Base-by-base conservation (phyloP, 1,140 invertebrate genomes). In the Manduca sexta region DNA sequence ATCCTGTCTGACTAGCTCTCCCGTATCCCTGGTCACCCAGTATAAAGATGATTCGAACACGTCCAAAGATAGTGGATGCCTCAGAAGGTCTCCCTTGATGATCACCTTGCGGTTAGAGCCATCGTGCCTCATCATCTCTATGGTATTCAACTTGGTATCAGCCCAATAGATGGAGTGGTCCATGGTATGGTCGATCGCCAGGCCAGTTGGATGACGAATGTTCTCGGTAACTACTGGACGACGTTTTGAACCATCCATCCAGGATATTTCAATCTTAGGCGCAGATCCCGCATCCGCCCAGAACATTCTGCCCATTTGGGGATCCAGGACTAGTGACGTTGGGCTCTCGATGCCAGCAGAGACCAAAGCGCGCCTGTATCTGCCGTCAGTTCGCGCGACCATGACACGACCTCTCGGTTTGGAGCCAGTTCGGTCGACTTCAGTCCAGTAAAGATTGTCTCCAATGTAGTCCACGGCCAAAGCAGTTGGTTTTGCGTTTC, bases 171-270 rank as follows among this genome's bases (percentile, higher is more conserved):
- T 86, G 0, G 93, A 88, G 66, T 97, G 94, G 48, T 94, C 92
- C 90, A 95, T 95, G 0, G 93, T 90, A 63, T 94, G 94, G 74
- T 99, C 98, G 16, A 99, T 93, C 0, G 95, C 89, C 0, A 99
- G 69, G 0, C 96, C 96, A 1, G 94, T 92, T 0, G 97, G 97
- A 67, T 93, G 92, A 6, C 93, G 89, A 4, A 99, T 90, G 52
- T 89, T 87, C 31, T 94, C 93, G 0, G 90, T 91, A 1, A 98
- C 92, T 1, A 99, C 68, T 0, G 93, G 90, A 52, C 92, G 88
- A 3, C 96, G 88, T 68, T 94, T 93, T 0, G 91, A 93, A 0
- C 98, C 98, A 67, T 98, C 97, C 95, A 99, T 97, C 96, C 96
- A 98, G 10, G 95, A 90, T 0, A 92, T 90, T 76, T 97, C 95